Base-by-base conservation (phyloP, 2,888 invertebrate species). In the Aproaerema taeniolella region DNA sequence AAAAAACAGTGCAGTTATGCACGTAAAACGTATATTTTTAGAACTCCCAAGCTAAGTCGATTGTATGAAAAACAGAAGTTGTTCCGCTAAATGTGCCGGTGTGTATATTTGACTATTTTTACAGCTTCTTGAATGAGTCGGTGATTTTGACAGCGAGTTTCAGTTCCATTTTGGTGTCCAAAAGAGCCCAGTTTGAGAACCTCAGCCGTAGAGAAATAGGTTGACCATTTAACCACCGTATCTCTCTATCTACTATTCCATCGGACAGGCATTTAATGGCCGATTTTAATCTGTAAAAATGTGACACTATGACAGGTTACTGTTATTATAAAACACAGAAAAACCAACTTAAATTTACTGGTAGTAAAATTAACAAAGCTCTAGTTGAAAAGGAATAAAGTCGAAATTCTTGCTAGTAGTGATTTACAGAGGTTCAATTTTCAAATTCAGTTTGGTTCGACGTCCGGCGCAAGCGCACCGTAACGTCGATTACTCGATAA, bases 401-500 rank as follows among this genome's bases (percentile, higher is more conserved):
- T 43, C 46, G 29, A 50, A 41, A 28, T 12, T 32, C 4, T 32
- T 9, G 17, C 5, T 32, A 10, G 26, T 32, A 17, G 25, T 9
- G 24, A 12, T n/a, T 25, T 33, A 33, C 24, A 20, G 4, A 4
- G 24, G n/a, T n/a, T n/a, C n/a, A n/a, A n/a, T n/a, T n/a, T n/a
- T n/a, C n/a, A n/a, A n/a, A n/a, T n/a, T n/a, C n/a, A n/a, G n/a
- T n/a, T n/a, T 20, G 20, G 67, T 65, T 70, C 71, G 77, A 75
- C 81, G 79, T 80, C 79, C 81, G 78, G 74, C 81, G 79, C 67
- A 65, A 58, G 78, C 79, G 82, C 82, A 49, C 67, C 76, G 68
- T 73, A 67, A 68, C 77, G 73, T 67, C 80, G 82, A 82, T 82
- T 83, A 85, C 69, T 80, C 71, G 83, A 85, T 85, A 85, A 83